Evolutionary conservation across 2,113 vertebrate species (phyloP).

Genomic region (Gallinago paraguaiae): DNA sequence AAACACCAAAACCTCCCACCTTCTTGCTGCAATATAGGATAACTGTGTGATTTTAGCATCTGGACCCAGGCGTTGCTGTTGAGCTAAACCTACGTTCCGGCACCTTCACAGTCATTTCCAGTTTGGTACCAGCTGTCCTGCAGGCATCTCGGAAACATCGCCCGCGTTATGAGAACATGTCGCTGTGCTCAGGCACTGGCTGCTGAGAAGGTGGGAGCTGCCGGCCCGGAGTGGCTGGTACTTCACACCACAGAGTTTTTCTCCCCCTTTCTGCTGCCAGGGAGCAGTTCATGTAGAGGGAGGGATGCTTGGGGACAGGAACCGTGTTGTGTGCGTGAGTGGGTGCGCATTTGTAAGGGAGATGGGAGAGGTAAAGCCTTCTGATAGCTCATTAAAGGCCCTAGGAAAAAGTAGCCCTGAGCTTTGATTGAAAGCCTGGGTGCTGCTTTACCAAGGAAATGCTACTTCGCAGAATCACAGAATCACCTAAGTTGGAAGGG

Average conservation of each 20-base stretch:
- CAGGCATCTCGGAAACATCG: background rate
- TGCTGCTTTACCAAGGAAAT: background rate
- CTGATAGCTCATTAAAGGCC: background rate
- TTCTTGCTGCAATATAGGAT: background rate
- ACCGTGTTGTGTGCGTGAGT: no score
- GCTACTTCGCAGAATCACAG: background rate
- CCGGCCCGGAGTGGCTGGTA: background rate
- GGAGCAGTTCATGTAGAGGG: background rate
- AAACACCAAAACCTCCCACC: no score
- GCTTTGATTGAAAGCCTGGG: background rate
- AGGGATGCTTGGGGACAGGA: background rate
- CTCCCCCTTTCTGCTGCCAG: background rate
- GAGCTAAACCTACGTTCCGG: rapidly evolving
- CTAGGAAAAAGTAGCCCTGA: background rate
- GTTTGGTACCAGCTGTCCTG: background rate
- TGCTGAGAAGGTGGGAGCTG: background rate
- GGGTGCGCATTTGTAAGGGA: background rate
- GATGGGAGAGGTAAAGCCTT: background rate
- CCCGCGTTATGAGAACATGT: background rate
- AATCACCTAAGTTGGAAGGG: no score
- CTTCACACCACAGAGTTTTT: background rate
- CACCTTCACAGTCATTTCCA: background rate
- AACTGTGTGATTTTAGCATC: background rate
- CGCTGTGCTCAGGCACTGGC: background rate
- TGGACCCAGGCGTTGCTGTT: background rate